Percentiles rank a stretch among this genome's conserved stretches.
Evolutionary conservation across 92 coral and sea anemone genomes (phyloP).

Genomic region (Bergia sp.): DNA sequence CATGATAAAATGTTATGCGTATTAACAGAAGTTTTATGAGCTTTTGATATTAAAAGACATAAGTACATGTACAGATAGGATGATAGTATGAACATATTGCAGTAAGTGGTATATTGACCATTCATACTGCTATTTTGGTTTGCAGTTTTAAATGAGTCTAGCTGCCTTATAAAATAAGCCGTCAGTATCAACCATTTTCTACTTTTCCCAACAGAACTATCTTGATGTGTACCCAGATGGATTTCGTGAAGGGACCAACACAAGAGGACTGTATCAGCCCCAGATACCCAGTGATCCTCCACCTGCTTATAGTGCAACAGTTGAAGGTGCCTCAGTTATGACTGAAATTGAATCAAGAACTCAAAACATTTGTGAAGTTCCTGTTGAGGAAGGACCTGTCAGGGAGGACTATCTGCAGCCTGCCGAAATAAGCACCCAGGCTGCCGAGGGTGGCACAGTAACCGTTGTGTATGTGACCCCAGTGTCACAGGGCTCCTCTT

Average conservation of each 20-base stretch:
- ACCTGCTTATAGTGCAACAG: constrained; percentile 27
- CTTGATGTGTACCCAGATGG: constrained; percentile 72
- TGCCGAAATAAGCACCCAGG: not conserved
- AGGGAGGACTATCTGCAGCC: not conserved
- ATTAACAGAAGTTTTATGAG: too few species aligned
- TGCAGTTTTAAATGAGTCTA: not conserved
- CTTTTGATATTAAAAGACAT: too few species aligned
- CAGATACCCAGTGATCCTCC: constrained; percentile 32
- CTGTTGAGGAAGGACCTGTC: constrained; percentile 9
- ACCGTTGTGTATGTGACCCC: constrained; percentile 24
- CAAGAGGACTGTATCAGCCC: constrained; percentile 32
- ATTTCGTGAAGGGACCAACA: not conserved
- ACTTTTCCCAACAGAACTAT: constrained; percentile 53
- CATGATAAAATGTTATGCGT: too few species aligned
- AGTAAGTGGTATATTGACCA: too few species aligned
- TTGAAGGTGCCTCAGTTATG: not conserved
- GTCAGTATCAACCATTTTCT: not conserved
- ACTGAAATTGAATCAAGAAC: not conserved
- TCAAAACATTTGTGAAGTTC: not conserved
- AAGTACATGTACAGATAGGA: too few species aligned
- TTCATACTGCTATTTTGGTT: too few species aligned
- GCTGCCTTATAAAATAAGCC: not conserved
- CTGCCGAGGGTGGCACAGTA: not conserved
- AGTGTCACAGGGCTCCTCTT: not conserved
- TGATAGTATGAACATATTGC: too few species aligned